Evolutionary conservation across 2,888 invertebrate species (phyloP).

Genomic region (Epistrophe grossulariae): DNA sequence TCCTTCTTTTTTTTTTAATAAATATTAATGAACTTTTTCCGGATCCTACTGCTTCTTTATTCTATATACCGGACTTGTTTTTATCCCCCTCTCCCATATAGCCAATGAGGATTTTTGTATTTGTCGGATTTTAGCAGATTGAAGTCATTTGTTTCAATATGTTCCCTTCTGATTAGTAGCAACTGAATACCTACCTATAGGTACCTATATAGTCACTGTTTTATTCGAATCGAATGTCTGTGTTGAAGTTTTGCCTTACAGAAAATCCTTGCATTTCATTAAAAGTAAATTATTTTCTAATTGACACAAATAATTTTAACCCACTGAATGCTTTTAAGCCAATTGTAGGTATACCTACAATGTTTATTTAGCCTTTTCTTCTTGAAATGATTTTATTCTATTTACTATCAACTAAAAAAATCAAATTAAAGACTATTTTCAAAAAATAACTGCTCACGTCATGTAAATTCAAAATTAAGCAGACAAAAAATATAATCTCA

Average conservation of each 20-base stretch:
- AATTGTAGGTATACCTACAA: too few species aligned
- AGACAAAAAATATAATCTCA: too few species aligned
- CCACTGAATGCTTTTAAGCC: neutral
- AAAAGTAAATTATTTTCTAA: neutral
- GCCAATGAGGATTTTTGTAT: neutral
- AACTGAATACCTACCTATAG: neutral
- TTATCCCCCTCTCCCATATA: neutral
- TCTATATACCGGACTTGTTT: neutral
- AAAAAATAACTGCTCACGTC: too few species aligned
- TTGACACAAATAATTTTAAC: neutral
- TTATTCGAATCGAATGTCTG: neutral
- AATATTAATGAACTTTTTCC: constrained; percentile 25
- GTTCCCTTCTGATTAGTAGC: neutral
- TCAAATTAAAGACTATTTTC: too few species aligned
- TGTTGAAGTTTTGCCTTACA: neutral
- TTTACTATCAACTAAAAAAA: too few species aligned
- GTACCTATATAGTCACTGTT: neutral
- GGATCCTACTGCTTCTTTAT: neutral
- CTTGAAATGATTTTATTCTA: too few species aligned
- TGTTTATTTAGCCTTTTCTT: too few species aligned
- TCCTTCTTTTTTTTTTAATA: constrained; percentile 8
- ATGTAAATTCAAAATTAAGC: too few species aligned
- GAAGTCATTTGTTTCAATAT: constrained; percentile 30
- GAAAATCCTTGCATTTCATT: neutral
- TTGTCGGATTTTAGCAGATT: constrained; percentile 7